A percentile compares a stretch with the other conserved stretches of the same genome.
Conservation (phyloP, 2,113 vertebrate species). For the Pelodiscus sinensis region DNA sequence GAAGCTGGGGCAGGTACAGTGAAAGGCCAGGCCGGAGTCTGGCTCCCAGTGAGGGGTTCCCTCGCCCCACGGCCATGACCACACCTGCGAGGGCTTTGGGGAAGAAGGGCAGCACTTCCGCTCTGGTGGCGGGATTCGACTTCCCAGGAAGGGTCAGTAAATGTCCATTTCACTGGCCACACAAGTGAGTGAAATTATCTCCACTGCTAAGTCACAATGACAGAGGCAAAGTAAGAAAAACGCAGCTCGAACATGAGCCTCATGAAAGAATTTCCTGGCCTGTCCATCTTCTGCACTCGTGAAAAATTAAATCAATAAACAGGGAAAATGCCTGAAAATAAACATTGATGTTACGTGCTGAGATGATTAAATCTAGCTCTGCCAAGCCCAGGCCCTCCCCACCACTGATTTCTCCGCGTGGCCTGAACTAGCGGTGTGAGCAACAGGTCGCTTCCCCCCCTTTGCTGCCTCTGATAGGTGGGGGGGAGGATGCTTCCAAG, state of each 20-base stretch:
- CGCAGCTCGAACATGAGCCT: neutral
- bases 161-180: neutral
- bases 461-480: too few species aligned
- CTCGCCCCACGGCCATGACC: neutral
- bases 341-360: neutral
- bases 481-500: too few species aligned
- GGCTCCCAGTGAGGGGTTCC: neutral
- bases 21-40: neutral
- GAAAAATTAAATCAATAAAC: neutral
- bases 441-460: too few species aligned
- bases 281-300: neutral
- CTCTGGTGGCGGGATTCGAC: neutral
- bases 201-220: neutral
- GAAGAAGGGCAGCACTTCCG: neutral
- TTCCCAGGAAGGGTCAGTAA: neutral
- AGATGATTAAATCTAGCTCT: neutral
- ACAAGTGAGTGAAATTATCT: neutral
- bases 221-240: neutral
- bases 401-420: neutral
- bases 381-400: neutral
- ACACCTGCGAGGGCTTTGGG: neutral
- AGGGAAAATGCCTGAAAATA: neutral
- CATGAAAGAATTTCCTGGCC: neutral
- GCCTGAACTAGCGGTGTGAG: neutral
- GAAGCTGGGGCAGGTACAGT: neutral